phyloP scores from a whole-genome alignment of 2,888 invertebrate genomes.

The Drosophila formosana region DNA sequence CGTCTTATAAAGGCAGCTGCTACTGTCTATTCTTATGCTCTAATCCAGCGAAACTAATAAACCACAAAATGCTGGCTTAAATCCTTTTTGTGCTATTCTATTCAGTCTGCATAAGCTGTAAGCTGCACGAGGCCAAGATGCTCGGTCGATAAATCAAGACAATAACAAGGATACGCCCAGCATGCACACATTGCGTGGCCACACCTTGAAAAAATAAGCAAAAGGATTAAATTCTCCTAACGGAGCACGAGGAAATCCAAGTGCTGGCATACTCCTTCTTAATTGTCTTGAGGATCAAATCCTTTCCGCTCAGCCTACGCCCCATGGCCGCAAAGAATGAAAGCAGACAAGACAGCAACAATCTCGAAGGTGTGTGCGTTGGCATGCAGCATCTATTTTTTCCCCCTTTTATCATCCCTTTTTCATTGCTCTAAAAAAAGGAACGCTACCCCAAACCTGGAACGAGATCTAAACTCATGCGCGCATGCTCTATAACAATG shows the following conservation, averaged over 20 bases:
- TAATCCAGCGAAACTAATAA: conserved; percentile 80
- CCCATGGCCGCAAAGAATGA: conserved; percentile 44
- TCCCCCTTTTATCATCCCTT: conserved; percentile 41
- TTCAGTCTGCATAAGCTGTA: conserved; percentile 5
- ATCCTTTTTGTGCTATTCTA: conserved; percentile 60
- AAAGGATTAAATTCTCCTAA: conserved; percentile 70
- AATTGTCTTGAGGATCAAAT: conserved; percentile 56
- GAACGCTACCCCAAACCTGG: conserved; percentile 21
- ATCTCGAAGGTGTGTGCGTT: conserved; percentile 56
- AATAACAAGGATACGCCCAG: conserved; percentile 58
- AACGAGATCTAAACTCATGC: conserved; percentile 17
- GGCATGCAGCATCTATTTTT: conserved; percentile 49
- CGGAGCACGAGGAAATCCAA: conserved; percentile 43
- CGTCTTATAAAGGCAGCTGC: conserved; percentile 61
- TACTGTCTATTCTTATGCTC: conserved; percentile 71
- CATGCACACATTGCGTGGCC: conserved; percentile 65
- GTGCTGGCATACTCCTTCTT: conserved; percentile 56
- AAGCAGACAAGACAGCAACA: conserved; percentile 47
- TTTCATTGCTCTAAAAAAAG: conserved; percentile 25
- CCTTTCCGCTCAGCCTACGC: conserved; percentile 71
- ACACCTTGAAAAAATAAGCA: conserved; percentile 81
- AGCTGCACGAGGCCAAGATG: conserved; percentile 46
- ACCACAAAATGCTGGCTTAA: conserved; percentile 67
- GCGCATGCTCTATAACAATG: conserved; percentile 48
- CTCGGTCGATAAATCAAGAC: conserved; percentile 64